Percentiles rank a stretch among this genome's conserved stretches.
These are phyloP conservation scores for Habropoda laboriosa DNA, from an alignment of 1,140 invertebrate species.

Conservation along the genomic window DNA sequence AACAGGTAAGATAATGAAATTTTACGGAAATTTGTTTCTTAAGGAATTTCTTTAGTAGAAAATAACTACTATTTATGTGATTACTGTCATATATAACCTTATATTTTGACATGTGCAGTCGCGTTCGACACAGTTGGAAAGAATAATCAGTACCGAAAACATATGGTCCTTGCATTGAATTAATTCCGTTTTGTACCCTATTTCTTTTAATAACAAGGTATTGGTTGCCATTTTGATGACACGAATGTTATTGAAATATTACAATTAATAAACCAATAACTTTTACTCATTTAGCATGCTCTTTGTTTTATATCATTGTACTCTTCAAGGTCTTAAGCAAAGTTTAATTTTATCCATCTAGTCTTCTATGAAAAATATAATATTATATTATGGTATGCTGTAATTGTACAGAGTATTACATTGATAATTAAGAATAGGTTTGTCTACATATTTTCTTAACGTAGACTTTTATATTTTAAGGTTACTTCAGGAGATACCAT, in stretches of 20 bases:
- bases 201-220: background rate
- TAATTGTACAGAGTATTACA: background rate
- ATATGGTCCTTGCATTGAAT: slow-evolving; percentile 41
- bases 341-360: background rate
- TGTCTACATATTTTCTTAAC: background rate
- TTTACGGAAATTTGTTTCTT: slow-evolving; percentile 15
- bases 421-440: background rate
- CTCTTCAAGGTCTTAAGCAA: background rate
- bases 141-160: slow-evolving; percentile 37
- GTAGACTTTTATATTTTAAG: slow-evolving; percentile 55
- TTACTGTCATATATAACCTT: slow-evolving; percentile 31
- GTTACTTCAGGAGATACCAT: slow-evolving; percentile 78
- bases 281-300: background rate
- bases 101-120: slow-evolving; percentile 31
- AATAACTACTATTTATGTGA: slow-evolving; percentile 16
- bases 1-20: slow-evolving; percentile 80
- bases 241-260: background rate
- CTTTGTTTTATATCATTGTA: background rate
- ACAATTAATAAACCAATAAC: background rate
- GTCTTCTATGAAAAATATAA: slow-evolving; percentile 50
- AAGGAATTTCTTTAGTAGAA: background rate
- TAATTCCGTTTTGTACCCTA: background rate
- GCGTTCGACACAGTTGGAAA: background rate
- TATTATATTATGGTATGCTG: background rate
- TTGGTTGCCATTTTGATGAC: background rate